A percentile compares a stretch with the other conserved stretches of the same genome.
These are phyloP conservation scores for Lethocerus indicus DNA, from an alignment of 1,140 invertebrate genomes.

Conservation along the genomic window DNA sequence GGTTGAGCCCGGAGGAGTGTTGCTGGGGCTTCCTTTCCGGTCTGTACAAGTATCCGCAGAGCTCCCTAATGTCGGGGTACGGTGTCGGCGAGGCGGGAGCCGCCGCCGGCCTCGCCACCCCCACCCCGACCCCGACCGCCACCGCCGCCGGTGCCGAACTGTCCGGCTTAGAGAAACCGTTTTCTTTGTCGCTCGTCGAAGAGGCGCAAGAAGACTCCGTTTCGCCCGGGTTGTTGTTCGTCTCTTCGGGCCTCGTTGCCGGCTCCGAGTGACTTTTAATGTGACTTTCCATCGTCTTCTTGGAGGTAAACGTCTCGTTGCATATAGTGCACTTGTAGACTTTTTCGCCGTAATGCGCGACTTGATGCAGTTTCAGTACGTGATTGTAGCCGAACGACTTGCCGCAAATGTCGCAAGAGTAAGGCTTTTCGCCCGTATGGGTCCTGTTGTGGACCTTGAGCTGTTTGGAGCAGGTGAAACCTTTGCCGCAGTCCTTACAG, in stretches of 20 bases:
- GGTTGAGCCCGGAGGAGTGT: no score
- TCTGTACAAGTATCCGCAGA: slow-evolving; percentile 10
- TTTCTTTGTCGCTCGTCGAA: slow-evolving; percentile 29
- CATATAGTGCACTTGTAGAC: slow-evolving; percentile 84
- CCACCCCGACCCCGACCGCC: slow-evolving; percentile 26
- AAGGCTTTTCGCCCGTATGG: slow-evolving; percentile 66
- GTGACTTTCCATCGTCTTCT: slow-evolving; percentile 75
- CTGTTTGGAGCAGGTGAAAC: slow-evolving; percentile 80
- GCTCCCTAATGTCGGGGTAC: slow-evolving; percentile 12
- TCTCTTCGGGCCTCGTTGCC: slow-evolving; percentile 19
- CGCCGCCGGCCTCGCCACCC: slow-evolving; percentile 21
- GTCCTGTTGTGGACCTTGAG: slow-evolving; percentile 71
- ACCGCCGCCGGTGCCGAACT: slow-evolving; percentile 29
- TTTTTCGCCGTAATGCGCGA: slow-evolving; percentile 81
- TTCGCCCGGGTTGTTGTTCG: slow-evolving; percentile 22
- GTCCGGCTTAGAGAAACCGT: slow-evolving; percentile 12
- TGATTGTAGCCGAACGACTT: slow-evolving; percentile 80
- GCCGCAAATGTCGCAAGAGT: slow-evolving; percentile 55
- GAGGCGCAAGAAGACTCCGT: slow-evolving; percentile 21
- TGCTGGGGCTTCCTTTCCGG: slow-evolving; percentile 8
- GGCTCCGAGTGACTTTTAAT: slow-evolving; percentile 71
- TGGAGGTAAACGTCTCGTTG: slow-evolving; percentile 72
- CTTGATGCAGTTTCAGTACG: slow-evolving; percentile 70
- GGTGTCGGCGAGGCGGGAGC: not conserved
- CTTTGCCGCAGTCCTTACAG: slow-evolving; percentile 69